Evolutionary conservation across 2,113 vertebrate genomes (phyloP).

Genomic region (Calidris pygmaea): DNA sequence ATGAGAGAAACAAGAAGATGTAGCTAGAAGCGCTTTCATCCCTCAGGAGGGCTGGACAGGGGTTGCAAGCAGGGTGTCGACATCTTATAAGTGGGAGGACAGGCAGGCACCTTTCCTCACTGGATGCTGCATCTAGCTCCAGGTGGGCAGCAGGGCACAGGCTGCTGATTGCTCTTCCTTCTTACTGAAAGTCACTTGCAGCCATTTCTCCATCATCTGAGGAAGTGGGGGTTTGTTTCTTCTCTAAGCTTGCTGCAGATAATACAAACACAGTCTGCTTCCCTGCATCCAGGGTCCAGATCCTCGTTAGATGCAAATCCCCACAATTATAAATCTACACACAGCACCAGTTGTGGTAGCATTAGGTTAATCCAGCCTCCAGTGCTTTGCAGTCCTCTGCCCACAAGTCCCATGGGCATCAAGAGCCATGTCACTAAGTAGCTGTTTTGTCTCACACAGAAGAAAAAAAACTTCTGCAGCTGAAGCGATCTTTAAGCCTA

Average conservation of each 20-base stretch:
- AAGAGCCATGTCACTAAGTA: background rate
- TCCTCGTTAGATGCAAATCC: background rate
- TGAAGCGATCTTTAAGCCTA: constrained; percentile 12
- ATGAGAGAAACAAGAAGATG: background rate
- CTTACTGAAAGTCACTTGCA: background rate
- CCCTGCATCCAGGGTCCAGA: background rate
- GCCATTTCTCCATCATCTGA: background rate
- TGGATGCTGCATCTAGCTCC: background rate
- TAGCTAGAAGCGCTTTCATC: background rate
- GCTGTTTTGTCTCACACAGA: constrained; percentile 17
- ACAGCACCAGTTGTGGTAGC: background rate
- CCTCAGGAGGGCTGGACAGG: background rate
- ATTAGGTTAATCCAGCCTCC: background rate
- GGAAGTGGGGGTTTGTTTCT: background rate
- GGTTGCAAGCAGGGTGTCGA: background rate
- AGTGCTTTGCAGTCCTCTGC: background rate
- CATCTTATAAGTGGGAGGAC: background rate
- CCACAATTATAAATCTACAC: background rate
- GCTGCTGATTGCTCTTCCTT: background rate
- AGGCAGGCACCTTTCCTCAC: background rate
- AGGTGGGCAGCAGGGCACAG: background rate
- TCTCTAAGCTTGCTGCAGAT: background rate
- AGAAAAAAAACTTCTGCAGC: background rate
- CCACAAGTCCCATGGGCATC: background rate
- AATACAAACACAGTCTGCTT: background rate